Evolutionary conservation across 2,888 invertebrate species (phyloP).

Genomic region (Xiphydria camelus): DNA sequence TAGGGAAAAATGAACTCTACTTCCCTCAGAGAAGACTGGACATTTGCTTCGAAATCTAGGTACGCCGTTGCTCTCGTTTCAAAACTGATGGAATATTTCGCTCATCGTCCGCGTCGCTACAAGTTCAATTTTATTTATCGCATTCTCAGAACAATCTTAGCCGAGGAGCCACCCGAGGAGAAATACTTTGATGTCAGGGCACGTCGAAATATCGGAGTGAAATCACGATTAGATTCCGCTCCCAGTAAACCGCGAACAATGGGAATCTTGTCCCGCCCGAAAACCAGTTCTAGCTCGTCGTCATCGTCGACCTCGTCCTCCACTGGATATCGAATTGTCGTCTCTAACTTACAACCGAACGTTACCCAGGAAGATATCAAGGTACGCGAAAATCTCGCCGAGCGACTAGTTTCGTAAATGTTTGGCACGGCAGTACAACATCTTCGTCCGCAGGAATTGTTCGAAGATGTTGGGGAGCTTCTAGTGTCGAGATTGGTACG

Average conservation of each 20-base stretch:
- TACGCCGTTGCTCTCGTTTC: no score
- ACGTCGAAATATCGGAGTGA: conserved; percentile 49
- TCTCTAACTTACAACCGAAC: conserved; percentile 84
- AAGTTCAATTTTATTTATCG: no score
- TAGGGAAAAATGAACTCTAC: conserved; percentile 38
- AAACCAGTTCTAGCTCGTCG: conserved; percentile 47
- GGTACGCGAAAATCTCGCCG: conserved; percentile 56
- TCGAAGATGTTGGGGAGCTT: conserved; percentile 89
- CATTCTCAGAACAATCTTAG: conserved; percentile 42
- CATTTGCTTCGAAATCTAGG: conserved; percentile 47
- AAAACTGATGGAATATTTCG: no score
- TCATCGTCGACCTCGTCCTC: conserved; percentile 59
- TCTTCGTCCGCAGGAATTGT: conserved; percentile 72
- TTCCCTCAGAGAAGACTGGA: conserved; percentile 46
- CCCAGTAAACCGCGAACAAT: conserved; percentile 39
- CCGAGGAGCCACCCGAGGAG: conserved; percentile 39
- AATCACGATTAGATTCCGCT: conserved; percentile 59
- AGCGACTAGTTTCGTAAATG: not conserved
- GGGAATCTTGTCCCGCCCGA: conserved; percentile 54
- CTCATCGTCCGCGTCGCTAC: no score
- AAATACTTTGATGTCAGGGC: conserved; percentile 46
- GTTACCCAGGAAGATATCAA: conserved; percentile 91
- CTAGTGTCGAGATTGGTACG: conserved; percentile 81
- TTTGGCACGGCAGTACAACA: not conserved
- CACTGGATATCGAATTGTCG: conserved; percentile 81